phyloP scores from a whole-genome alignment of 2,888 invertebrate genomes.

The Thymelicus lineola region DNA sequence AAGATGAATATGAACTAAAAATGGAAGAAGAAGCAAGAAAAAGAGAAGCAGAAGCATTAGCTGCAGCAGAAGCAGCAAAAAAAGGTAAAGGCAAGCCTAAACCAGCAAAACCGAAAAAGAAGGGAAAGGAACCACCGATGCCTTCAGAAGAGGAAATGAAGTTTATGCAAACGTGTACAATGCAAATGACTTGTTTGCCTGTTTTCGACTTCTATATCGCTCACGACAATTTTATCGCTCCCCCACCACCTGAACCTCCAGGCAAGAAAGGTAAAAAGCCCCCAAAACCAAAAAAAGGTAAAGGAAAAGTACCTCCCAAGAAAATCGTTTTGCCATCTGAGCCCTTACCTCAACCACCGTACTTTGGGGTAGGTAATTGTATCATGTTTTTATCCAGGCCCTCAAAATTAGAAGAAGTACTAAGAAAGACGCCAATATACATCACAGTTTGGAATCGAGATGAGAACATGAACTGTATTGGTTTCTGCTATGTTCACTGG shows the following conservation, averaged over 20 bases:
- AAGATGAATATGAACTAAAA: slow-evolving; percentile 75
- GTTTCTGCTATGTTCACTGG: slow-evolving; percentile 71
- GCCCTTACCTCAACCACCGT: slow-evolving; percentile 77
- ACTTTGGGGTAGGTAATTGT: slow-evolving; percentile 76
- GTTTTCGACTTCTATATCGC: slow-evolving; percentile 77
- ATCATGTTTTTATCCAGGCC: slow-evolving; percentile 76
- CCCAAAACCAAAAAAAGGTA: slow-evolving; percentile 58
- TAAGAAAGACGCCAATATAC: slow-evolving; percentile 71
- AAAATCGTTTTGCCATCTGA: slow-evolving; percentile 73
- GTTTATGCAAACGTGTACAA: slow-evolving; percentile 75
- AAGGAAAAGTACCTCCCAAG: slow-evolving; percentile 52
- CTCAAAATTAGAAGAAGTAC: slow-evolving; percentile 67
- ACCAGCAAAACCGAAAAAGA: slow-evolving; percentile 50
- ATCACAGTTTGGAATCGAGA: slow-evolving; percentile 80
- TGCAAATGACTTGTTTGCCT: slow-evolving; percentile 76
- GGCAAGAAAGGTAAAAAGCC: slow-evolving; percentile 56
- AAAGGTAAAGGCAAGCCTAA: slow-evolving; percentile 53
- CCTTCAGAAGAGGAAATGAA: slow-evolving; percentile 80
- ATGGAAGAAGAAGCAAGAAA: slow-evolving; percentile 67
- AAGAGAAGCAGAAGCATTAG: slow-evolving; percentile 66
- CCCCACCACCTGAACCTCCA: slow-evolving; percentile 72
- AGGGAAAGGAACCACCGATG: slow-evolving; percentile 68
- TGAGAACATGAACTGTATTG: slow-evolving; percentile 71
- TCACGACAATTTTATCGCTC: slow-evolving; percentile 78
- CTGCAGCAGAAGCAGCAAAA: slow-evolving; percentile 62